Base-by-base conservation (phyloP, 2,797 vertebrate species). In the Semaprochilodus insignis region DNA sequence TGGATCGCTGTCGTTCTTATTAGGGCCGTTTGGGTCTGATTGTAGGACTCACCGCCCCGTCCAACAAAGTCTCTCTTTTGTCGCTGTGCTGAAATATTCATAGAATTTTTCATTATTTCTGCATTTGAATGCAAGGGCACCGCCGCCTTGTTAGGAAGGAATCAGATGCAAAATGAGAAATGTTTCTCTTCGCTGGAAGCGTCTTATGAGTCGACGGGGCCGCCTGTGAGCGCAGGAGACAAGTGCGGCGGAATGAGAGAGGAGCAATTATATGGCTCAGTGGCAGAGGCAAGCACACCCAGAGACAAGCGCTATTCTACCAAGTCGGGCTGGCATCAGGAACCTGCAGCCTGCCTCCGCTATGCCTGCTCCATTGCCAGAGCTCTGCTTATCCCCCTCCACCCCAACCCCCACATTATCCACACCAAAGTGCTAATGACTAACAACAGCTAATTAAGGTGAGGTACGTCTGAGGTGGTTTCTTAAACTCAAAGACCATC, bases 31-130 rank as follows among this genome's bases (percentile, higher is more conserved):
- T 81, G 85, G 78, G 81, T 85, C n/a, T 85, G 81, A 88, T 86
- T 83, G 82, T 83, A 83, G 83, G 80, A 81, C 83, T 81, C 67
- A n/a, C 40, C 27, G 71, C 74, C 76, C 55, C 81, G 69, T 79
- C 81, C 76, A 75, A 88, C 85, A 85, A 88, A 86, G 76, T 83
- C 57, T 77, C 78, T 77, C 80, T 80, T 89, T 89, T 87, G 88
- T 86, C 77, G 31, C 44, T 21, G 67, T 11, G 70, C 65, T 89
- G 85, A 87, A 89, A 89, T 89, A 89, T 89, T 89, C 88, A 89
- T 89, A 82, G 82, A 75, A 87, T 92, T 88, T 93, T 88, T 92
- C 91, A 86, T 92, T 92, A 92, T 89, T 87, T 80, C 88, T 80
- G 87, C 92, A 92, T 92, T 91, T 83, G 90, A 88, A 91, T 89